A percentile compares a stretch with the other conserved stretches of the same genome.
These are phyloP conservation scores for Meloidogyne floridensis DNA, from an alignment of 1,140 invertebrate genomes.

Conservation along the genomic window DNA sequence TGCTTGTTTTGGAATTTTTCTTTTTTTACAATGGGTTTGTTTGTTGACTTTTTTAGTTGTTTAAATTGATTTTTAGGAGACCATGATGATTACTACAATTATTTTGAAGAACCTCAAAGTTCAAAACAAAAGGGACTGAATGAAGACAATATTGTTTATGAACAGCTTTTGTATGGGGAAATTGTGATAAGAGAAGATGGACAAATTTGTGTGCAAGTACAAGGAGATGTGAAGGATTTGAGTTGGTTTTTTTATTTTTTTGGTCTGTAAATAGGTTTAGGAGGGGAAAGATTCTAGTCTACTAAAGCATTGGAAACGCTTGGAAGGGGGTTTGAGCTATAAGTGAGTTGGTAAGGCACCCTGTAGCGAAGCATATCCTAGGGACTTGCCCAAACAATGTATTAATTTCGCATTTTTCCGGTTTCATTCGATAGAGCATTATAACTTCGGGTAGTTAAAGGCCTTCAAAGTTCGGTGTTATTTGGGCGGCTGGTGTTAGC, in stretches of 20 bases:
- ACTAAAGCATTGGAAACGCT: too few relatives aligned
- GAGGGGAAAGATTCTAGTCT: too few relatives aligned
- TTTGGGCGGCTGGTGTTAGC: too few relatives aligned
- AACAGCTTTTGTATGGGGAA: conserved; percentile 8
- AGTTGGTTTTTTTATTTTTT: conserved; percentile 3
- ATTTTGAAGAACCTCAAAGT: neutral
- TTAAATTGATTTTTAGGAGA: neutral
- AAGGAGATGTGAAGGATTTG: neutral
- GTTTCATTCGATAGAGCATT: too few relatives aligned
- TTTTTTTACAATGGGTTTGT: conserved; percentile 5
- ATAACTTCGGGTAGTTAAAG: too few relatives aligned
- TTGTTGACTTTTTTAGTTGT: neutral
- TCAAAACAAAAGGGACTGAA: neutral
- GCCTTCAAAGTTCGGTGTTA: too few relatives aligned
- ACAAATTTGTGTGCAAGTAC: conserved; percentile 14
- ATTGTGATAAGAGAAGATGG: neutral
- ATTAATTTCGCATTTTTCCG: neutral
- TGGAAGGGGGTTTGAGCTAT: too few relatives aligned
- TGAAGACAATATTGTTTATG: conserved; percentile 4
- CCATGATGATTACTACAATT: neutral
- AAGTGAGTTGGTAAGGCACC: too few relatives aligned
- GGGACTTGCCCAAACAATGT: too few relatives aligned
- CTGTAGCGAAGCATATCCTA: too few relatives aligned
- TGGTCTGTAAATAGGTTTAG: too few relatives aligned
- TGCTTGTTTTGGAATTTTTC: neutral